A percentile compares a stretch with the other conserved stretches of the same genome.
Conservation (phyloP, 2,888 invertebrate species). For the Myopa testacea region DNA sequence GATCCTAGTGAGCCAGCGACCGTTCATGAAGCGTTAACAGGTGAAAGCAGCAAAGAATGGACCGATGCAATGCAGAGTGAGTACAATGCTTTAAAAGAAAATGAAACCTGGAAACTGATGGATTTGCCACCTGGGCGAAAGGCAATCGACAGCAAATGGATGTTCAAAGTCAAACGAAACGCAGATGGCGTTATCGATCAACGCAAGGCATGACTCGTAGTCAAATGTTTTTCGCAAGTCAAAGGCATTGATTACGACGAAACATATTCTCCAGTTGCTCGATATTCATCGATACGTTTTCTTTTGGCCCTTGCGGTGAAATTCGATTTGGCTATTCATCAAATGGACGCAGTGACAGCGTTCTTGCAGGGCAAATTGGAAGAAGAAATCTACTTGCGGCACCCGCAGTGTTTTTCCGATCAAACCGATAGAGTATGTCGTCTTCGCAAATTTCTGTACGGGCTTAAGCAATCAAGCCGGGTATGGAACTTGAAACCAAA, state of each 20-base stretch:
- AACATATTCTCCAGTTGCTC: too few relatives aligned
- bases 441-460: not conserved
- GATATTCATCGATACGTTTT: too few relatives aligned
- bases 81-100: slow-evolving; percentile 24
- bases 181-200: too few relatives aligned
- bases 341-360: too few relatives aligned
- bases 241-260: too few relatives aligned
- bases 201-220: too few relatives aligned
- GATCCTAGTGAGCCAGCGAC: slow-evolving; percentile 27
- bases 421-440: not conserved
- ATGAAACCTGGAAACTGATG: slow-evolving; percentile 9
- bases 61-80: slow-evolving; percentile 25
- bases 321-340: too few relatives aligned
- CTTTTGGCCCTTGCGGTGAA: too few relatives aligned
- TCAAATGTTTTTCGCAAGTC: too few relatives aligned
- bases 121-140: slow-evolving; percentile 5
- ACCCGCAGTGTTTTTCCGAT: slow-evolving; percentile 7
- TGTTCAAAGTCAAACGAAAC: slow-evolving; percentile 5
- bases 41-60: slow-evolving; percentile 6
- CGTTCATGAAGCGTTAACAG: slow-evolving; percentile 23
- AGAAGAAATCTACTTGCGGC: too few relatives aligned
- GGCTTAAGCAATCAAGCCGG: not conserved
- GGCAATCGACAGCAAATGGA: slow-evolving; percentile 41
- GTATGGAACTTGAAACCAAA: not conserved
- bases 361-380: too few relatives aligned